Base-by-base conservation (phyloP, 2,888 invertebrate species). In the Drosophila prostipennis region DNA sequence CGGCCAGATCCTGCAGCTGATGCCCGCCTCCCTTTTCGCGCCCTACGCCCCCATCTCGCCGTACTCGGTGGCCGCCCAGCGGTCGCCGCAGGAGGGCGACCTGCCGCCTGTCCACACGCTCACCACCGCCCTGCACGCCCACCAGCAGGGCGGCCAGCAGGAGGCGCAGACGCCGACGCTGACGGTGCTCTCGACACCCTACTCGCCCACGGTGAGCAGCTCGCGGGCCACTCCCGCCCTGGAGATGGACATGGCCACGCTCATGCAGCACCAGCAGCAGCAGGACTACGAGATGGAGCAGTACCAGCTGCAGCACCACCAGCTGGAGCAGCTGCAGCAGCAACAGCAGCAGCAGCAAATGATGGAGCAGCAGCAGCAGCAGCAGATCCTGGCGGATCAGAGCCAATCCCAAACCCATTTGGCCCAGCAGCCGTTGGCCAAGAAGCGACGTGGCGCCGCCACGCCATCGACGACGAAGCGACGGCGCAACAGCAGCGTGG, bases 211-310 rank as follows among this genome's bases (percentile, higher is more conserved):
- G 6, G 79, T 88, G 14, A 84, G 56, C 92, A 93, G 89, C 90
- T 93, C 56, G 91, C 93, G 87, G 23, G 91, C 64, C 92, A 88
- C 84, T 92, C 72, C 88, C 91, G 93, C 77, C 90, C 92, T 77
- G 58, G 91, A 81, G 6, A 48, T 80, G 58, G 74, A 77, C 45
- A 82, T 86, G 87, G 84, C 72, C 16, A 69, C 72, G 37, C 53
- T 81, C 0, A 72, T 82, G 4, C 82, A 71, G 7, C 78, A 79
- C 3, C 77, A 76, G 6, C 57, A 72, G 49, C 77, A 76, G 7
- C 55, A 72, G 49, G 55, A 69, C 11, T 60, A 73, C n/a, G 64
- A 72, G 23, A 32, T 73, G 49, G 54, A 73, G n/a, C 70, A 71
- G 29, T 54, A 71, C 19, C 13, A 72, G 43, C 13, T 73, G 37